These are phyloP conservation scores for Zaprionus africanus DNA, from an alignment of 1,140 invertebrate genomes.

Conservation along the genomic window DNA sequence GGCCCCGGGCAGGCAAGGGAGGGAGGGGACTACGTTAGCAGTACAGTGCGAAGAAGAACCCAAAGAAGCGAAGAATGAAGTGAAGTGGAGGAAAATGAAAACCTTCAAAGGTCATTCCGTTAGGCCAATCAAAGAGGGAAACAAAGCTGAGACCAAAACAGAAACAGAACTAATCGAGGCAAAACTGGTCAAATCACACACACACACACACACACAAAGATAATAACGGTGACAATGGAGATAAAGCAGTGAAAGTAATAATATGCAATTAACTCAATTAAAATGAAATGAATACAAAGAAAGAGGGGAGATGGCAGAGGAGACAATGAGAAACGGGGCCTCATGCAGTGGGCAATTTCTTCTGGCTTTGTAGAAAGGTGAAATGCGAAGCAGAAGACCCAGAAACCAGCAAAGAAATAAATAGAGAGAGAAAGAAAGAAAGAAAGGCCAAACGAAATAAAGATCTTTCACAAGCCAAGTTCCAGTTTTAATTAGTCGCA, in stretches of 20 bases:
- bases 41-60: conserved; percentile 10
- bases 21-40: neutral
- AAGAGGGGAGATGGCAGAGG: conserved; percentile 7
- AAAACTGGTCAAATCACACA: conserved; percentile 1
- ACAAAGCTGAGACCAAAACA: neutral
- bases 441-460: conserved; percentile 8
- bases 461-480: conserved; percentile 23
- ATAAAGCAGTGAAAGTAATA: conserved; percentile 67
- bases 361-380: neutral
- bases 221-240: conserved; percentile 28
- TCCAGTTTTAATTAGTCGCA: conserved; percentile 44
- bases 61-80: neutral
- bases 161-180: conserved; percentile 18
- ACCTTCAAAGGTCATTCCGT: conserved; percentile 50
- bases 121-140: conserved; percentile 26
- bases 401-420: neutral
- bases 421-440: neutral
- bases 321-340: conserved; percentile 1
- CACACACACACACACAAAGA: neutral
- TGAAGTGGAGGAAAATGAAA: conserved; percentile 15
- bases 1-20: neutral
- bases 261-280: conserved; percentile 65
- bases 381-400: conserved; percentile 4
- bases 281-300: conserved; percentile 43
- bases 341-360: neutral